Conservation (phyloP, 2,888 invertebrate genomes). For the Papilio gigon region DNA sequence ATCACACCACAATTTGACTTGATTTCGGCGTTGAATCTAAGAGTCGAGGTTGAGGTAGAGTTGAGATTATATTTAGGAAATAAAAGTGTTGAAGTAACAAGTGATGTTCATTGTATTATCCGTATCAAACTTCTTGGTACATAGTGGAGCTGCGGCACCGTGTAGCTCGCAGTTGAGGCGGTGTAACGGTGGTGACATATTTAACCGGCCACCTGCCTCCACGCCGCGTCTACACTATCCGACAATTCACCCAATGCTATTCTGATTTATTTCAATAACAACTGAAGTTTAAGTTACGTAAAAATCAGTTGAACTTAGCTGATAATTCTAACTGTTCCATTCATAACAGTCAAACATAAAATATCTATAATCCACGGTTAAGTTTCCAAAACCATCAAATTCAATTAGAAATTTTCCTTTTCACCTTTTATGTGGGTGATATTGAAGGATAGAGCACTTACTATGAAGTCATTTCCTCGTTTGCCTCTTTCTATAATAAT, state of each 20-base stretch:
- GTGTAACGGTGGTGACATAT: conserved; percentile 72
- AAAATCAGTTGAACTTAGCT: too few species aligned
- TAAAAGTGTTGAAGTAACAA: too few species aligned
- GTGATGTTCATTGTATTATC: not conserved
- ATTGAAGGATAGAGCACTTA: not conserved
- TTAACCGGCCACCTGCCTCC: conserved; percentile 56
- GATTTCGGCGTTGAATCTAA: too few species aligned
- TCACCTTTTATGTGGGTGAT: not conserved
- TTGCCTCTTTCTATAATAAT: not conserved
- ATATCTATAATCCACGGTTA: too few species aligned
- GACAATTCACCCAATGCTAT: conserved; percentile 27
- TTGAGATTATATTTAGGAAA: too few species aligned
- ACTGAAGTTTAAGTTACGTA: not conserved
- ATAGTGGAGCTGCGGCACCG: not conserved
- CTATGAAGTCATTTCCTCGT: not conserved
- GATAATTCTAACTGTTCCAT: too few species aligned
- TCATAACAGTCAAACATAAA: too few species aligned
- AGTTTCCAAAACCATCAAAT: too few species aligned
- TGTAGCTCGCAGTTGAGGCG: conserved; percentile 22
- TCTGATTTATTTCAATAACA: conserved; percentile 14
- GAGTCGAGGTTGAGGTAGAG: too few species aligned
- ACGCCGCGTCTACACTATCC: conserved; percentile 29
- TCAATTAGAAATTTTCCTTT: not conserved
- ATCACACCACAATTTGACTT: too few species aligned
- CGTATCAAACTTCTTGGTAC: not conserved